Evolutionary conservation across 2,797 vertebrate species (phyloP), one percentile per base, ranked within the genome.

Genomic region (Chaunax sp.): DNA sequence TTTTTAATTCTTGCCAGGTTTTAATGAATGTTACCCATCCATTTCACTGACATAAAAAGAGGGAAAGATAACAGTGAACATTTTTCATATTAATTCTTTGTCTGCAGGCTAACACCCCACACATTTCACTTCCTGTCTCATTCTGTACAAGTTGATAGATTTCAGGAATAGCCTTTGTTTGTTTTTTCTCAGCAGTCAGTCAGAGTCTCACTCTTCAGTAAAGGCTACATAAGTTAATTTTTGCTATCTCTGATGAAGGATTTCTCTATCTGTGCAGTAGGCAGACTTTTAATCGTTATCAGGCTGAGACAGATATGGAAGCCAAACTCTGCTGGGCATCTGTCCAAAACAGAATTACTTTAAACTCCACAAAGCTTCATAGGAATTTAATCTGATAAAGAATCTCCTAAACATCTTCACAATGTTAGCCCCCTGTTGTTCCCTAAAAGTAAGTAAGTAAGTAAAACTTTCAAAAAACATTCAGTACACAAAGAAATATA

Each of bases 1-100:
- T 25, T 13, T 83, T 71, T 64, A 41, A 63, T 53, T 72, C 26
- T 64, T 25, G 23, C 11, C 49, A 25, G 43, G 58, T 59, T 54
- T 33, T 57, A 43, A 41, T 9, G 15, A 14, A 25, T 45, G 54
- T 62, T 88, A 82, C 64, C 44, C 71, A 71, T 64, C 38, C 26
- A 35, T 53, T 40, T 66, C 28, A 57, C 41, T 4, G 59, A 28
- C 59, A 63, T 57, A 22, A n/a, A 57, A 38, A 46, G 15, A 47
- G 12, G 46, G 4, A 68, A 56, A n/a, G 16, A 22, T 54, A 51
- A 60, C 22, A 69, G 26, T 66, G 64, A 64, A 55, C 75, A 86
- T 88, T 88, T 84, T 91, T 83, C 77, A 81, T 53, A 76, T 63
- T 56, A 33, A 77, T 51, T 76, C 59, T 69, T 22, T 40, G 54